phyloP scores from a whole-genome alignment of 92 coral and sea anemone genomes.

The Hydrozoanthus gracilis region DNA sequence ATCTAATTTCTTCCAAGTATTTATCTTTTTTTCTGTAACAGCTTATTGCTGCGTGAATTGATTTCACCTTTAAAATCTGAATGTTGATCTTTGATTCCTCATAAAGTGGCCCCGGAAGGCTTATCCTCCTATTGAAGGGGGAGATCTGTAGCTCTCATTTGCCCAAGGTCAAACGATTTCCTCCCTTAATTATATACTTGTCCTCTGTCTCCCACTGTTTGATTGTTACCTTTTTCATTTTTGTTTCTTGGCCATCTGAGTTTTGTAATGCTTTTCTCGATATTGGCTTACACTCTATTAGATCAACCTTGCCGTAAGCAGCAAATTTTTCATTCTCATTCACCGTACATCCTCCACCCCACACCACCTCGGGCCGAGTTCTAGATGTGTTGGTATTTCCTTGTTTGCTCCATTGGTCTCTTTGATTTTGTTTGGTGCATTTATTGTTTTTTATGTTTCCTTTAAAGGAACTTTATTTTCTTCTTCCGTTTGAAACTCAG shows the following conservation, averaged over 20 bases:
- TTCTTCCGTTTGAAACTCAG: too few relatives aligned
- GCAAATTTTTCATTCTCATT: background rate
- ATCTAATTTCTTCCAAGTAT: background rate
- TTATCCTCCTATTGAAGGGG: too few relatives aligned
- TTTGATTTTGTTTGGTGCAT: background rate
- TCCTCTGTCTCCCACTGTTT: background rate
- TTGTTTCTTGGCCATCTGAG: conserved; percentile 2
- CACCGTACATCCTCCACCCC: background rate
- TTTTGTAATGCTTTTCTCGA: background rate
- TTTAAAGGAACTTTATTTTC: background rate
- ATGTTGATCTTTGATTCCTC: background rate
- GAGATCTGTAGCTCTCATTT: too few relatives aligned
- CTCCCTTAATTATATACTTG: background rate
- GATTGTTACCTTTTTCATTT: background rate
- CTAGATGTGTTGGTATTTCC: background rate
- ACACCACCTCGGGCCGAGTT: background rate
- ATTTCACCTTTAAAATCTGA: background rate
- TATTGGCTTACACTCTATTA: background rate
- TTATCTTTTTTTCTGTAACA: background rate
- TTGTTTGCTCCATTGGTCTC: background rate
- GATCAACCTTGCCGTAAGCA: background rate
- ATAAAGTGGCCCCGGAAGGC: background rate
- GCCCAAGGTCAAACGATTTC: background rate
- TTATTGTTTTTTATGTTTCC: background rate
- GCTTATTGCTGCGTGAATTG: background rate